These are phyloP conservation scores for Cynocephalus volans DNA, from an alignment of 2,113 vertebrate genomes.

Conservation along the genomic window DNA sequence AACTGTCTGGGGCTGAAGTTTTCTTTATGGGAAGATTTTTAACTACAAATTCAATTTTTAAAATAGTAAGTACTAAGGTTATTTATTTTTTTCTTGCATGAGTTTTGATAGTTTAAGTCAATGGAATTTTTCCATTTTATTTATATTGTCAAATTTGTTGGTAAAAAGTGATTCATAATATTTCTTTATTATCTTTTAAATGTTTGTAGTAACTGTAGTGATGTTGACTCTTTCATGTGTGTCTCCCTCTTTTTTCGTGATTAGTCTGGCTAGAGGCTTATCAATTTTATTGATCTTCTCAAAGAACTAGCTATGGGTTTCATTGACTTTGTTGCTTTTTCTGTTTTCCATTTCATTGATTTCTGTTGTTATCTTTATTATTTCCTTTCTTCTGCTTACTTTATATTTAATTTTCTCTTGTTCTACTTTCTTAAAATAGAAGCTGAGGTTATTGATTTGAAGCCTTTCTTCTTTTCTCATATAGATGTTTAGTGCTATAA, in stretches of 20 bases:
- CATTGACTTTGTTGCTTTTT: conserved; percentile 47
- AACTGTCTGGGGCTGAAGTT: not conserved
- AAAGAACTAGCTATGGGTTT: conserved; percentile 16
- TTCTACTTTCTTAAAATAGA: conserved; percentile 15
- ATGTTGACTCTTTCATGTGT: not conserved
- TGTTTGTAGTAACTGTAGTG: not conserved
- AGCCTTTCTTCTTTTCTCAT: conserved; percentile 22
- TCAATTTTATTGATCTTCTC: conserved; percentile 12
- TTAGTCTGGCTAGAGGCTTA: not conserved
- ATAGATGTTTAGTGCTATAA: not conserved
- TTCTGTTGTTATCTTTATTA: not conserved
- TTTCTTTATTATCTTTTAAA: conserved; percentile 16
- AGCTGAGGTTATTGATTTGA: not conserved
- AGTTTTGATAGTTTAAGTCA: conserved; percentile 10
- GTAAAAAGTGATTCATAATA: conserved; percentile 16
- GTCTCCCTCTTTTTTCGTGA: not conserved
- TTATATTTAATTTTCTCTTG: conserved; percentile 29
- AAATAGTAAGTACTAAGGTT: not conserved
- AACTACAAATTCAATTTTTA: not conserved
- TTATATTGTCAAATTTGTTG: not conserved
- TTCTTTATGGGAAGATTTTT: conserved; percentile 46
- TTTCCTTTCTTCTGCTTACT: not conserved
- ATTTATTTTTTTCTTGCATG: not conserved
- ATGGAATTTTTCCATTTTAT: conserved; percentile 6
- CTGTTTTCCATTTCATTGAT: not conserved